These are phyloP conservation scores for Capromys pilorides DNA, from an alignment of 2,797 vertebrate species.

Conservation along the genomic window DNA sequence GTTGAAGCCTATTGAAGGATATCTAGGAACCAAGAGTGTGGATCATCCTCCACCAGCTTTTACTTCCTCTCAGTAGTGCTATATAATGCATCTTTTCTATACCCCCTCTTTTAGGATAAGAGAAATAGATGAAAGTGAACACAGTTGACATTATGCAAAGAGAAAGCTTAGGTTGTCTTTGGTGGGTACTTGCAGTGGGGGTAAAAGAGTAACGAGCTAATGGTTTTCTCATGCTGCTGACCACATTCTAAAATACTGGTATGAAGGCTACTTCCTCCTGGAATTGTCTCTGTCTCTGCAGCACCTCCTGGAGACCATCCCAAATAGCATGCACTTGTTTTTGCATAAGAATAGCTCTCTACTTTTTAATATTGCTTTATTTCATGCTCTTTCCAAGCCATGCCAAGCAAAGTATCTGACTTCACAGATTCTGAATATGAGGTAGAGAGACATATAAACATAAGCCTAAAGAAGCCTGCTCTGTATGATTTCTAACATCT, in stretches of 20 bases:
- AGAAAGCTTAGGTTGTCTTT: not conserved
- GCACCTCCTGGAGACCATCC: not conserved
- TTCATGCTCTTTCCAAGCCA: not conserved
- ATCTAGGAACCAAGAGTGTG: rapidly evolving
- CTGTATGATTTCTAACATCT: constrained; percentile 47
- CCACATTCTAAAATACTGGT: rapidly evolving
- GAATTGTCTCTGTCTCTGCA: not conserved
- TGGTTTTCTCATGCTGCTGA: no score
- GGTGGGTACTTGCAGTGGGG: not conserved
- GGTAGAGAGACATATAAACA: not conserved
- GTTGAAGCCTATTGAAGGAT: not conserved
- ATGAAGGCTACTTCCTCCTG: not conserved
- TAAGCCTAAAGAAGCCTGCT: not conserved
- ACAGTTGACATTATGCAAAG: not conserved
- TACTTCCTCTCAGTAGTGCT: not conserved
- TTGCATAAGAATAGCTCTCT: not conserved
- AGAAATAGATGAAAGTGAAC: not conserved
- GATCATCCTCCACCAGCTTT: not conserved
- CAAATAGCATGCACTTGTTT: not conserved
- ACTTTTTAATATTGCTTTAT: not conserved
- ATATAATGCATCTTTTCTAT: not conserved
- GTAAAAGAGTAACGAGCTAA: not conserved
- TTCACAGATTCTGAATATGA: not conserved
- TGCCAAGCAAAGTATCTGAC: not conserved
- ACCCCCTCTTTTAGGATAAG: not conserved